Evolutionary conservation across 2,888 invertebrate species (phyloP), one percentile per base, ranked within the genome.

Genomic region (Erebia ligea): DNA sequence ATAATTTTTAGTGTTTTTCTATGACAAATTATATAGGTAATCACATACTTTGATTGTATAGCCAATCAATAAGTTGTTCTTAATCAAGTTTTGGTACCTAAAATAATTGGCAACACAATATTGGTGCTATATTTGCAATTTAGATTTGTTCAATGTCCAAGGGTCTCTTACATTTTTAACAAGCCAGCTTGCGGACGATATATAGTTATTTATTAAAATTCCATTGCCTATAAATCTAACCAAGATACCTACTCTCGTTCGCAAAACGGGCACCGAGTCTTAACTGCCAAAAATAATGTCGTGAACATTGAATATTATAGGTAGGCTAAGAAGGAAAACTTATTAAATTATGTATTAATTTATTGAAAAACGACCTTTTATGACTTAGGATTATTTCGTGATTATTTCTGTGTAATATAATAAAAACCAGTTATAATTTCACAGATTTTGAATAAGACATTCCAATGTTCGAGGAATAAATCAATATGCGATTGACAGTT

Each of bases 271-370:
- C 73, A 70, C 72, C 65, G 78, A 79, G 81, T 80, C 76, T 79
- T 80, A 67, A 80, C 83, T 84, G 83, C 85, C 86, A 87, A 86
- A 85, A 84, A 86, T 81, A 71, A 79, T 77, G 73, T 79, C 76
- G 69, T 75, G 72, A 77, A 77, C 77, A 78, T 77, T 74, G 75
- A 76, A 77, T 76, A 73, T 34, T 64, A 70, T 79, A 76, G 76
- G 66, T 79, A 77, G 76, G 67, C 75, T 75, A 69, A 76, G 76
- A 75, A 74, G 70, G 68, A 71, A 76, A 79, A 74, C 73, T 79
- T 77, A 78, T 77, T 77, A 79, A 79, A 75, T 76, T 76, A 78
- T 76, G 63, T 74, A 76, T 40, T 68, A 73, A 74, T 63, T 74
- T 73, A 64, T 72, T 68, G 42, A 65, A 25, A 34, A 21, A 58